A percentile compares a stretch with the other conserved stretches of the same genome.
Conservation (phyloP, 2,113 vertebrate species). For the Talpa occidentalis region DNA sequence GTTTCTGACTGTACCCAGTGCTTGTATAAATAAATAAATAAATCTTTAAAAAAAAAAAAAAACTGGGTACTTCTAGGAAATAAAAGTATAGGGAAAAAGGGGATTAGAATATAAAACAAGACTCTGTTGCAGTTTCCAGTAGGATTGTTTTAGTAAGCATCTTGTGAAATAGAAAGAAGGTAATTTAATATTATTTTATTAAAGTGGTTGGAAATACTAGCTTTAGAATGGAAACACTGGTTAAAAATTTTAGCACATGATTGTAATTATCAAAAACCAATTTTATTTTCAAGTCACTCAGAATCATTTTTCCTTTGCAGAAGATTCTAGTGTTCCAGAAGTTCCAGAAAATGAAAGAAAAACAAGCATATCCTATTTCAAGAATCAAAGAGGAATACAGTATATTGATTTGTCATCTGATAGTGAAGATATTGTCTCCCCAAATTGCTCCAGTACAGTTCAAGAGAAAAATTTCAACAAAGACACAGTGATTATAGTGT, state of each 20-base stretch:
- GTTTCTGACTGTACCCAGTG: too few species aligned
- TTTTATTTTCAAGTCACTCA: slow-evolving; percentile 45
- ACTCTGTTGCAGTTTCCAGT: neutral
- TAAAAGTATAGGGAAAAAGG: neutral
- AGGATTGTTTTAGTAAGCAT: neutral
- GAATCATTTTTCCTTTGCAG: slow-evolving; percentile 75
- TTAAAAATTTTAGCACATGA: neutral
- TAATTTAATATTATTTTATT: too few species aligned
- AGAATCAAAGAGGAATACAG: slow-evolving; percentile 83
- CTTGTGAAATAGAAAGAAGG: neutral
- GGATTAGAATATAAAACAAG: neutral
- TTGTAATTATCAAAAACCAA: slow-evolving; percentile 30
- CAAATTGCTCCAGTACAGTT: slow-evolving; percentile 34
- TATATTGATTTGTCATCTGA: slow-evolving; percentile 88
- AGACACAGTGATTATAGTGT: slow-evolving; percentile 80
- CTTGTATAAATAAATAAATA: too few species aligned
- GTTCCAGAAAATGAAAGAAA: slow-evolving; percentile 86
- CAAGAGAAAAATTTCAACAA: slow-evolving; percentile 62
- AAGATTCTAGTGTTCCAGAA: slow-evolving; percentile 84
- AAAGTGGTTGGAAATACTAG: neutral
- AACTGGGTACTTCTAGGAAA: too few species aligned
- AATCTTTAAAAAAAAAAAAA: too few species aligned
- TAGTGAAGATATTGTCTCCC: slow-evolving; percentile 82
- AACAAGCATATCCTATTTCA: slow-evolving; percentile 79
- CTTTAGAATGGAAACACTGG: neutral